Evolutionary conservation across 2,797 vertebrate species (phyloP), one percentile per base, ranked within the genome.

Genomic region (Hydrolagus colliei): DNA sequence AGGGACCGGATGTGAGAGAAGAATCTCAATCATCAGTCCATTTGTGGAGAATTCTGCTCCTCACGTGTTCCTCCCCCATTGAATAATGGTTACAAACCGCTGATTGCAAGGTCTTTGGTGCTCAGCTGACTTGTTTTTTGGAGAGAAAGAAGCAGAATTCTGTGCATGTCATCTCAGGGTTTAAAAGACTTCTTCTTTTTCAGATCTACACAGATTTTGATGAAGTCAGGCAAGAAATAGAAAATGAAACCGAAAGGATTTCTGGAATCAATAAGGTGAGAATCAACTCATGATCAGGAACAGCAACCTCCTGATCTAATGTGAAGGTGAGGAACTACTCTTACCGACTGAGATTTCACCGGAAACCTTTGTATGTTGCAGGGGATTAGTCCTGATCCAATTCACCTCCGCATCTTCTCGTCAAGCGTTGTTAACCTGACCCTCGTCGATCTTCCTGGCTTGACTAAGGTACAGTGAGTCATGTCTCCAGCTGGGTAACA

Each of bases 141-240:
- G 9, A 68, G 32, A 11, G 22, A 18, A 68, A 27, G 16, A 52
- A 84, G 9, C 32, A 41, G 41, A 18, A n/a, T 84, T 32, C 8
- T 67, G 32, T 67, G 79, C 32, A 16, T 68, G 9, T 68, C 27
- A 41, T 35, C 18, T 67, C 10, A 71, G 88, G 87, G n/a, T 85
- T 88, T 89, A 2, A 87, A 86, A 86, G 79, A 85, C 62, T 73
- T 59, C 52, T 82, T 32, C 22, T 52, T 73, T 52, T 92, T 86
- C 90, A 99, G 98, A 93, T 99, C 87, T 99, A 95, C 90, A 93
- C 96, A 87, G 97, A 99, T 91, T 99, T 99, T 90, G 95, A 97
- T 90, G 97, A 99, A 95, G 99, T 99, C 92, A 95, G 97, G 86
- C 97, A 98, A 93, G 98, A 99, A 94, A 99, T 99, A 88, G 97